phyloP scores from a whole-genome alignment of 2,113 vertebrate genomes.

The Neodon shergylaensis region DNA sequence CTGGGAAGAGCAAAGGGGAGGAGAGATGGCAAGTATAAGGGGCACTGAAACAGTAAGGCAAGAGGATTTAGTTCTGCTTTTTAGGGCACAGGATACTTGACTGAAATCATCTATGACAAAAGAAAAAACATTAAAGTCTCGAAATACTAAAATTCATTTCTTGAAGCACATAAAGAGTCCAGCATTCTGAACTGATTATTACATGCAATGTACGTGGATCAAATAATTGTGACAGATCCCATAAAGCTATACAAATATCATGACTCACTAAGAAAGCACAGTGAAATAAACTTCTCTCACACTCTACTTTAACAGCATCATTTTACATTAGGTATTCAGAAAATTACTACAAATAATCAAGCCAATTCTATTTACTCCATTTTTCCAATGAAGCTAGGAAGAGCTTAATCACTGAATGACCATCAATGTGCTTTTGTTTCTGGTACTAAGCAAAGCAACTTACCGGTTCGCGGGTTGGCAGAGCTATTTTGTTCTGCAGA shows the following conservation, averaged over 20 bases:
- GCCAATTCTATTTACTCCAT: constrained; percentile 24
- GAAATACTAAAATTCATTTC: background rate
- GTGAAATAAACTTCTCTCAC: background rate
- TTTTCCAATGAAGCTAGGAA: background rate
- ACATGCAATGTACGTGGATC: background rate
- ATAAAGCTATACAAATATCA: background rate
- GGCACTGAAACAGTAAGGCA: background rate
- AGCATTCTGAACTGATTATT: background rate
- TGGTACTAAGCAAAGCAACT: constrained; percentile 77
- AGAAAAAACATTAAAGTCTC: background rate
- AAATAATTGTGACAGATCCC: background rate
- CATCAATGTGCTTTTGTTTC: constrained; percentile 17
- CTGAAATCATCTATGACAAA: background rate
- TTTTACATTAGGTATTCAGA: constrained; percentile 35
- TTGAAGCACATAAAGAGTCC: background rate
- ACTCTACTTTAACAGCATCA: background rate
- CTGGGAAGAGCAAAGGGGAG: background rate
- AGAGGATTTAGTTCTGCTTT: background rate
- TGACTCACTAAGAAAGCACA: background rate
- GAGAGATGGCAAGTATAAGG: background rate
- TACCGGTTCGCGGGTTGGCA: constrained; percentile 84
- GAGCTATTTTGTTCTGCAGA: constrained; percentile 78
- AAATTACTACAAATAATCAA: constrained; percentile 21
- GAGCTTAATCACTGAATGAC: constrained; percentile 13
- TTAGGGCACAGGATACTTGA: background rate